These are phyloP conservation scores for Molanna angustata DNA, from an alignment of 2,888 invertebrate species.

Conservation along the genomic window DNA sequence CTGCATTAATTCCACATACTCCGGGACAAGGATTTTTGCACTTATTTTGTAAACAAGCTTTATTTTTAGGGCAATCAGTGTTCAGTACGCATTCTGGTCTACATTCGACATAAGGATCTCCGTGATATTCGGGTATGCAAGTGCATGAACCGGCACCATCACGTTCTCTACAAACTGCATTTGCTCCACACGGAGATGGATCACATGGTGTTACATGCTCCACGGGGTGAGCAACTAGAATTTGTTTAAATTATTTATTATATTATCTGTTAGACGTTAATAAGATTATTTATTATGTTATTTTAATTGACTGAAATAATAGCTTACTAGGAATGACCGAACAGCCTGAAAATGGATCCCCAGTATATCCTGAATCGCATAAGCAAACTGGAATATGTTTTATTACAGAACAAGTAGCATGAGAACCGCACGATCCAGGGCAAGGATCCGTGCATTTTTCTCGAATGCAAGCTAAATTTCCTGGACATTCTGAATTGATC, in stretches of 20 bases:
- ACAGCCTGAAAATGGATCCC: slow-evolving; percentile 79
- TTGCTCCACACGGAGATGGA: slow-evolving; percentile 82
- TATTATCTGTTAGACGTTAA: not conserved
- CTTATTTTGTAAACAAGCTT: slow-evolving; percentile 79
- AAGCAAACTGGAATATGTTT: slow-evolving; percentile 73
- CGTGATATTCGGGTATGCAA: slow-evolving; percentile 78
- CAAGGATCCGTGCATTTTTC: slow-evolving; percentile 73
- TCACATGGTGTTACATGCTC: slow-evolving; percentile 67
- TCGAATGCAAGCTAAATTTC: slow-evolving; percentile 68
- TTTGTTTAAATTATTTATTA: not conserved
- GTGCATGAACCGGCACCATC: slow-evolving; percentile 79
- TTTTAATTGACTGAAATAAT: slow-evolving; percentile 25
- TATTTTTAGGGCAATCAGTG: slow-evolving; percentile 73
- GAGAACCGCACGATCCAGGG: slow-evolving; percentile 70
- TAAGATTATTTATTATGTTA: slow-evolving; percentile 30
- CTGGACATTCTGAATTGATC: slow-evolving; percentile 69
- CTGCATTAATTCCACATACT: slow-evolving; percentile 79
- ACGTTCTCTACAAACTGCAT: slow-evolving; percentile 79
- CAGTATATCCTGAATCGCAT: slow-evolving; percentile 67
- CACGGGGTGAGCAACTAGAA: slow-evolving; percentile 53
- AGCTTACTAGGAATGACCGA: slow-evolving; percentile 59
- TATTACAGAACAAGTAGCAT: slow-evolving; percentile 67
- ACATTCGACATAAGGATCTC: slow-evolving; percentile 83
- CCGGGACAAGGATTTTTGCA: slow-evolving; percentile 81
- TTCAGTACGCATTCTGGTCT: slow-evolving; percentile 87